Conservation (phyloP, 1,140 invertebrate species). For the Bombyx mori region ASM3026992v2 NC_085117.1:16153001-16153500, state of each 20-base stretch:
- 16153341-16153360: constrained; percentile 46
- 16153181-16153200: constrained; percentile 2
- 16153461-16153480: neutral
- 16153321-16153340: constrained; percentile 60
- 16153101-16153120: no score
- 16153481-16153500: neutral
- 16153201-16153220: constrained; percentile 16
- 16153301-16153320: constrained; percentile 48
- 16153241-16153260: constrained; percentile 17
- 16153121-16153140: no score
- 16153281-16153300: constrained; percentile 48
- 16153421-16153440: constrained; percentile 3
- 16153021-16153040: no score
- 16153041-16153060: no score
- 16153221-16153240: constrained; percentile 11
- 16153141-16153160: no score
- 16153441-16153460: no score
- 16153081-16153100: no score
- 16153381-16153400: constrained; percentile 21
- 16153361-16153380: constrained; percentile 45
- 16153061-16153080: no score
- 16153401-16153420: constrained; percentile 28
- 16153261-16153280: constrained; percentile 46
- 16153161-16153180: no score
- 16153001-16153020: no score